phyloP scores from a whole-genome alignment of 2,888 invertebrate species.

The Argyra leucocephala region DNA sequence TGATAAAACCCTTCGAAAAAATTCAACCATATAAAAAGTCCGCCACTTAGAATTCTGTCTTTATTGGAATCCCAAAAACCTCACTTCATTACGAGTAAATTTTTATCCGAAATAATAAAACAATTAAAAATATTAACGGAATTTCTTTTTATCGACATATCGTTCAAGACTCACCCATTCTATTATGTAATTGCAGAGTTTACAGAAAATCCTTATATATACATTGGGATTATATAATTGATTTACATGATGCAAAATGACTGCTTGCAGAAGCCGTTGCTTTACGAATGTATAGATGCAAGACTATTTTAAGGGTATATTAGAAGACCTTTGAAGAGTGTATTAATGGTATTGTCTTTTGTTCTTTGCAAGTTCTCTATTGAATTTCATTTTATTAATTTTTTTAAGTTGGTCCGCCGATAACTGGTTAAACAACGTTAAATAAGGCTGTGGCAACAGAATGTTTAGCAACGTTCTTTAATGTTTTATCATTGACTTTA shows the following conservation, averaged over 20 bases:
- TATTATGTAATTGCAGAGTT: no score
- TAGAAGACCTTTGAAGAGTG: constrained; percentile 92
- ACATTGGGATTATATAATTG: constrained; percentile 89
- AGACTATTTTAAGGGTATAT: constrained; percentile 96
- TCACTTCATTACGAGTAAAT: no score
- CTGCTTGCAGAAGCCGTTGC: constrained; percentile 95
- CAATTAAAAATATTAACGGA: no score
- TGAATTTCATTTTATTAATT: background rate
- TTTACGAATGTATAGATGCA: constrained; percentile 95
- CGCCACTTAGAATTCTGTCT: no score
- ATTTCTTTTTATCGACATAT: no score
- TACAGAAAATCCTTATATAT: constrained; percentile 95
- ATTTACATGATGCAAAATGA: constrained; percentile 77
- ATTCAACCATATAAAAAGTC: no score
- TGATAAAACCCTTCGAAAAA: no score
- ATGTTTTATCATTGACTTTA: constrained; percentile 91
- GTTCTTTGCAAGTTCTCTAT: background rate
- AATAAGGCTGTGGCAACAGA: constrained; percentile 98
- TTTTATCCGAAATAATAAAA: no score
- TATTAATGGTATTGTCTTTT: constrained; percentile 60
- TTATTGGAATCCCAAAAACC: no score
- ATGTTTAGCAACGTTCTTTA: constrained; percentile 94
- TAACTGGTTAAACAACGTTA: constrained; percentile 89
- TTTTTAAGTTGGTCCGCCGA: constrained; percentile 60
- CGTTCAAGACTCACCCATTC: no score